Evolutionary conservation across 2,113 vertebrate species (phyloP).

Genomic region (Melanocharis versteri): DNA sequence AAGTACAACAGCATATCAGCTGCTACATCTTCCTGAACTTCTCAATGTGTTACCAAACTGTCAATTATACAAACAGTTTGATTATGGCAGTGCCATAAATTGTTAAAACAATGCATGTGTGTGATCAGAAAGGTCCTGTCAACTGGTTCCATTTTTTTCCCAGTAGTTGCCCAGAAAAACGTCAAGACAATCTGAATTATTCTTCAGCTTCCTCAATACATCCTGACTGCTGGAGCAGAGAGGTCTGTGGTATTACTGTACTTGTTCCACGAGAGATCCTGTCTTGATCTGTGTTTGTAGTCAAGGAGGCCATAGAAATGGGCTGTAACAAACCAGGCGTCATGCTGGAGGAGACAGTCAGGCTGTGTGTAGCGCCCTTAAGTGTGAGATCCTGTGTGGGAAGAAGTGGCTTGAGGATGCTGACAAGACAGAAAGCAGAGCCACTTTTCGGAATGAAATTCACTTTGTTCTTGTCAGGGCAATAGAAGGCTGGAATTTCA

Average conservation of each 20-base stretch:
- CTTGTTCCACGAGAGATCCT: slow-evolving; percentile 81
- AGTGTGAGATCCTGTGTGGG: slow-evolving; percentile 90
- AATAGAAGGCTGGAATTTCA: slow-evolving; percentile 93
- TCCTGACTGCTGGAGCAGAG: slow-evolving; percentile 79
- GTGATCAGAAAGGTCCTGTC: slow-evolving; percentile 22
- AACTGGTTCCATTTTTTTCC: slow-evolving; percentile 14
- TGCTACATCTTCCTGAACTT: slow-evolving; percentile 43
- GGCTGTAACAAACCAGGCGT: slow-evolving; percentile 78
- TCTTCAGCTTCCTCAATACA: slow-evolving; percentile 91
- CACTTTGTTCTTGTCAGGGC: slow-evolving; percentile 99
- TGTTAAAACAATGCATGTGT: slow-evolving; percentile 7
- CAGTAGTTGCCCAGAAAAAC: background rate
- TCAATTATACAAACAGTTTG: slow-evolving; percentile 7
- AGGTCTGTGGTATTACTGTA: slow-evolving; percentile 81
- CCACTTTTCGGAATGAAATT: slow-evolving; percentile 99
- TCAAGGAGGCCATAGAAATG: slow-evolving; percentile 77
- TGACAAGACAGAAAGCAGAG: slow-evolving; percentile 99
- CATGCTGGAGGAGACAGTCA: slow-evolving; percentile 86
- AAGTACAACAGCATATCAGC: background rate
- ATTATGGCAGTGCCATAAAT: background rate
- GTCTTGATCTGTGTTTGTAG: slow-evolving; percentile 81
- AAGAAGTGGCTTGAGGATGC: slow-evolving; percentile 95
- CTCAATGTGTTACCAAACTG: slow-evolving; percentile 1
- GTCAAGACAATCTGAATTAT: slow-evolving; percentile 59
- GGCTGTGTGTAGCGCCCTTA: slow-evolving; percentile 83